Evolutionary conservation across 2,113 vertebrate genomes (phyloP), one percentile per base, ranked within the genome.

Genomic region (Aspidoscelis tigris): DNA sequence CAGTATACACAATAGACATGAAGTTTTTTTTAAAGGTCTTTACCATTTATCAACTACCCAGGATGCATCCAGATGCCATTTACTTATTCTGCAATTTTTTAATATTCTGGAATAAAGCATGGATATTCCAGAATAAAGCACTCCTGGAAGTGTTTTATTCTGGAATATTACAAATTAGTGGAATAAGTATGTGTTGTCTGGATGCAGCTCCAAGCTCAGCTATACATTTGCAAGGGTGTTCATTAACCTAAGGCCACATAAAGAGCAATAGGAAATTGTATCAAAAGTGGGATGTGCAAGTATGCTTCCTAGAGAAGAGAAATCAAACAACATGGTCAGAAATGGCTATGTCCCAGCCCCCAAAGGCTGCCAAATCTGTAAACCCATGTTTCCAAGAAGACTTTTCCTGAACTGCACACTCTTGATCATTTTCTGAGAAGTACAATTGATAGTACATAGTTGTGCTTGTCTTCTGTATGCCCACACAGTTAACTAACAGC

Each of bases 331-430:
- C 81, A 26, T 83, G 70, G 69, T 47, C 11, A 73, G n/a, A 82
- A 64, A 1, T 39, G 72, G 26, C 82, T 39, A 0, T 47, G 0
- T n/a, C 44, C 22, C 0, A 5, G 3, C 22, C 26, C 39, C 68
- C 64, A 20, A 72, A 68, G 41, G 47, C 68, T 50, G 68, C 0
- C 0, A 44, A 10, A 65, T 21, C 39, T 79, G 53, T 22, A 0
- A 0, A 66, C 16, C 20, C 84, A 75, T 4, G 0, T 66, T 89
- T 71, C 76, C 9, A 1, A 0, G 70, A 53, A 70, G 81, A 69
- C 1, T 0, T 66, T 65, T 71, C 66, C 2, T 53, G 76, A 81
- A 71, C 76, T 22, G 0, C 0, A 64, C 0, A 0, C 0, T 0
- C 0, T 0, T 47, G 0, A 0, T 84, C 73, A 61, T 75, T 39